These are phyloP conservation scores for Ardeotis arabs DNA, from an alignment of 2,113 vertebrate species.

Conservation along the genomic window DNA sequence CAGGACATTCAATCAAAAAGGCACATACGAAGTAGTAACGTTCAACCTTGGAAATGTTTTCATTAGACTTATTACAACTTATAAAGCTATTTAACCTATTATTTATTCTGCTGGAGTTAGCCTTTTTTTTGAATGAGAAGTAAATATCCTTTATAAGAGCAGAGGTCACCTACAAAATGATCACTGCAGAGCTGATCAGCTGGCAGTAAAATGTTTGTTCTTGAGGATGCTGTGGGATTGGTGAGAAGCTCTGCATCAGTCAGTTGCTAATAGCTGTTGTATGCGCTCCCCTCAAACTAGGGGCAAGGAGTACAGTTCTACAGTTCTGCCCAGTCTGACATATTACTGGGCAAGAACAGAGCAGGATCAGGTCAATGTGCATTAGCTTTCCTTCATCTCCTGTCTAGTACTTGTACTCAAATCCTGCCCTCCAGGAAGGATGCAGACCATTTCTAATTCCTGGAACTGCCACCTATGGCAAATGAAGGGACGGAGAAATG, in stretches of 20 bases:
- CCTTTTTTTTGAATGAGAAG: background rate
- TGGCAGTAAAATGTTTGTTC: background rate
- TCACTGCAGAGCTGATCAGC: background rate
- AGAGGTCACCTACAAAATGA: background rate
- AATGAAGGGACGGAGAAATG: background rate
- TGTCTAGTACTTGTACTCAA: background rate
- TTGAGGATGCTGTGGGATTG: background rate
- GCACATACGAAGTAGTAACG: background rate
- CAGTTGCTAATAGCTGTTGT: background rate
- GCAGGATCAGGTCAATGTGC: background rate
- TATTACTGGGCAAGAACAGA: background rate
- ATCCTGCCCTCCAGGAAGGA: background rate
- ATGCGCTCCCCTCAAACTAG: background rate
- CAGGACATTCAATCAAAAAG: conserved; percentile 2
- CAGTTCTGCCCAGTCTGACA: background rate
- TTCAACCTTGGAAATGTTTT: conserved; percentile 21
- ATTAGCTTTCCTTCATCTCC: background rate
- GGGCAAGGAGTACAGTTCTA: background rate
- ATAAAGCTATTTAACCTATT: conserved; percentile 3
- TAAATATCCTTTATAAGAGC: background rate
- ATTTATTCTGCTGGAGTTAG: conserved; percentile 20
- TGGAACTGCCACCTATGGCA: background rate
- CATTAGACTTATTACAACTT: background rate
- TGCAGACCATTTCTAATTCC: background rate
- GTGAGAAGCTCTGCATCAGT: background rate